Conservation (phyloP, 2,888 invertebrate genomes). For the Tridacna crocea region DNA sequence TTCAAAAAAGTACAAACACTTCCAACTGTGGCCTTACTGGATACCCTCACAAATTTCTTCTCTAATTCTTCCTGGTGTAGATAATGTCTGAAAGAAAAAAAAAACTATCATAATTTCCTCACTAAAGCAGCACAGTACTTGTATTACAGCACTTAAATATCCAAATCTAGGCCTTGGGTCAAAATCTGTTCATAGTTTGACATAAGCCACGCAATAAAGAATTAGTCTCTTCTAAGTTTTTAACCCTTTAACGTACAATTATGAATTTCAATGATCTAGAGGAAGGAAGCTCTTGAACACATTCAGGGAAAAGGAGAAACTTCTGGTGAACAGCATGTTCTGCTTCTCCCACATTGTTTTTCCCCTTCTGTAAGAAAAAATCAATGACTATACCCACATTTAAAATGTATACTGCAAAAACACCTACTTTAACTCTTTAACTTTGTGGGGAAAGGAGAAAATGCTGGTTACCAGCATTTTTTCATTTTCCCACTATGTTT, state of each 20-base stretch:
- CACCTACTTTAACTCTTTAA: not conserved
- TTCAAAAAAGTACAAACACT: conserved; percentile 71
- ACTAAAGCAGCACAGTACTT: too few relatives aligned
- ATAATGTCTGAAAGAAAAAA: conserved; percentile 1
- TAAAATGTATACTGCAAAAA: not conserved
- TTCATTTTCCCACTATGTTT: too few relatives aligned
- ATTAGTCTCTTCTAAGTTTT: too few relatives aligned
- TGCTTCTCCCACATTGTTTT: not conserved
- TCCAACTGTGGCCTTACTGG: conserved; percentile 69
- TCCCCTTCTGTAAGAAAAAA: not conserved
- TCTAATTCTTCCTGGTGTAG: conserved; percentile 50
- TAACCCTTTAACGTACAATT: too few relatives aligned
- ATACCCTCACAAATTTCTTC: conserved; percentile 74
- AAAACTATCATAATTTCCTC: not conserved
- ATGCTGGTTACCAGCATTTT: too few relatives aligned
- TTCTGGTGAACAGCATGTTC: not conserved
- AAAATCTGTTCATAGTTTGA: too few relatives aligned
- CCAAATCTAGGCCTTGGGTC: too few relatives aligned
- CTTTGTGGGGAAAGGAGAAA: not conserved
- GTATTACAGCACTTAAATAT: too few relatives aligned
- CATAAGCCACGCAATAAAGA: too few relatives aligned
- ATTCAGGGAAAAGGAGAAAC: not conserved
- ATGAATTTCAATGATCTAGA: too few relatives aligned
- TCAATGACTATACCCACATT: not conserved
- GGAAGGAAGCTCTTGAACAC: not conserved